Base-by-base conservation (phyloP, 2,888 invertebrate species). In the Loripinus fragilis region DNA sequence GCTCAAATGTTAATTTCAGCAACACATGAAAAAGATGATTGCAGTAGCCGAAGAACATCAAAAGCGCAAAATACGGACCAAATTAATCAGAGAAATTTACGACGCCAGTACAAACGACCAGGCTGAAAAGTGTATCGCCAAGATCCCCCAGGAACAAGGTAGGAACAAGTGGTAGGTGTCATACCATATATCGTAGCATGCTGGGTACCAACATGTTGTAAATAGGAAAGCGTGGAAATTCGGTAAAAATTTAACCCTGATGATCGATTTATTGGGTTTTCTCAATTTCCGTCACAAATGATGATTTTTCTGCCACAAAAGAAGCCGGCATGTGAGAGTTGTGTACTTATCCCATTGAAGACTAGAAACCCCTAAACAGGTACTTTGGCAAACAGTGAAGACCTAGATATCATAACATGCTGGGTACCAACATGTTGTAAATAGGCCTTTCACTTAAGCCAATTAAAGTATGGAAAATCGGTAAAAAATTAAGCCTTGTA, bases 21-120 rank as follows among this genome's bases (percentile, higher is more conserved):
- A 88, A 66, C 92, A 91, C 74, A 90, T 94, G 80, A 87, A 86
- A 55, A 90, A 90, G 80, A 87, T 94, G 89, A 87, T 93, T 35
- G 92, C 92, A 38, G 85, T 89, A 41, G 93, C 93, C 0, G 91
- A 92, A 45, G 86, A 91, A 65, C 88, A 93, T 77, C 88, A 91
- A 60, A 91, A 92, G 76, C 86, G 89, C 65, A 88, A 90, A 60
- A 85, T 94, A 25, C 90, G 93, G n/a, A 91, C 91, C 0, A 83
- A 86, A n/a, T 76, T 93, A 7, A 87, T 94, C 80, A 91, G 90
- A 67, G 91, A 91, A 28, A 89, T 94, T 41, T 89, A 94, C 71
- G 82, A 92, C 69, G 93, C 93, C 12, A 85, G 87, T 30, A 90
- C 89, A 0, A 87, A 88, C 28, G 93, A 93, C 68, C 88, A 90